Base-by-base conservation (phyloP, 2,888 invertebrate genomes). In the Hybos culiciformis region DNA sequence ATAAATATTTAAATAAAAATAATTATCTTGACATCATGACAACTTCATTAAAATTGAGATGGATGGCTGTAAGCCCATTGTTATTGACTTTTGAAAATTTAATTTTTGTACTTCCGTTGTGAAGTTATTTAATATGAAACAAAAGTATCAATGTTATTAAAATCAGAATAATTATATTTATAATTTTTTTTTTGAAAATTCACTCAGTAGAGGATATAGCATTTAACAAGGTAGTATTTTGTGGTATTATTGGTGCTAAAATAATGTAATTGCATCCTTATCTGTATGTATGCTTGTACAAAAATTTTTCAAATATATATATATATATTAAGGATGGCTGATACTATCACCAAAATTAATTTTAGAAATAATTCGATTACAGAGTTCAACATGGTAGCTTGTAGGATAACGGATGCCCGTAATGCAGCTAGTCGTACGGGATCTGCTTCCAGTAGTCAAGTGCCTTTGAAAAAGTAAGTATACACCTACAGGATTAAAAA, bases 331-430 rank as follows among this genome's bases (percentile, higher is more conserved):
- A 61, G 66, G 65, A 66, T 54, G 65, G 66, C 63, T 60, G 54
- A 66, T 63, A 56, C 65, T 67, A 64, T 66, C 61, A 65, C 62
- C 60, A 54, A 63, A n/a, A 64, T 65, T 67, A 67, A 67, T 67
- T 64, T 53, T 67, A 77, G 77, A 77, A 76, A 77, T 77, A 65
- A 77, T 77, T 70, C 77, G 78, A 70, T 84, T 85, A 70, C 83
- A 92, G 92, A 90, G 74, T 92, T 92, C 80, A 91, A 90, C 77
- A 90, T 92, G 91, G 92, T 92, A 77, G 87, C 92, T 71, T 91
- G 91, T 78, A 82, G 92, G 68, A 83, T 91, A 68, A 88, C 90
- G 58, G 91, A 92, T 71, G 79, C 87, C 61, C 82, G 91, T 71
- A 90, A 90, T 70, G 88, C 90, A 61, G 74, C 57, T 70, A 73